Conservation (phyloP, 2,113 vertebrate species). For the Tauraco erythrolophus region DNA sequence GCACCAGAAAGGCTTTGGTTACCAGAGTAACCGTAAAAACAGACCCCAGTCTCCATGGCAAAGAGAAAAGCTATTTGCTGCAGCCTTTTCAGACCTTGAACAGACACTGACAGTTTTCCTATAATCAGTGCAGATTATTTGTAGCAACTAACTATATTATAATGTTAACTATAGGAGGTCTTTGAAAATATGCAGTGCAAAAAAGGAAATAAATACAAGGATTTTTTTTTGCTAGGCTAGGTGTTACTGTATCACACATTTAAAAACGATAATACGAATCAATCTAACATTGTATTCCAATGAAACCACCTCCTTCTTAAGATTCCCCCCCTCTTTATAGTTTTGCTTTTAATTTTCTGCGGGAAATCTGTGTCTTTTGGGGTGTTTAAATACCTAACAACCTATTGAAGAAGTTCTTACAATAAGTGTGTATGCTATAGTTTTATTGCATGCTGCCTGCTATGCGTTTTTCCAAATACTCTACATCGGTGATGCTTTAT, state of each 20-base stretch:
- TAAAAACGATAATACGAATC: constrained; percentile 50
- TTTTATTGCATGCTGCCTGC: background rate
- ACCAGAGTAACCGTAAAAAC: constrained; percentile 97
- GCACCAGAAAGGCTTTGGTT: constrained; percentile 89
- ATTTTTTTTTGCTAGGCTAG: constrained; percentile 23
- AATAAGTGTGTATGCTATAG: background rate
- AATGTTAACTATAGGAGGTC: constrained; percentile 82
- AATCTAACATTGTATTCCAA: constrained; percentile 17
- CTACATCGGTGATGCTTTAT: constrained; percentile 7
- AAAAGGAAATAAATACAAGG: constrained; percentile 44
- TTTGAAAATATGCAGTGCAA: constrained; percentile 72
- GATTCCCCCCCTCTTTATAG: background rate
- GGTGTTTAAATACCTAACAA: background rate
- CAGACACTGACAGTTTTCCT: constrained; percentile 89
- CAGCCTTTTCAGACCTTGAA: constrained; percentile 92
- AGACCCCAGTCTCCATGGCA: constrained; percentile 93
- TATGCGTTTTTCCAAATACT: background rate
- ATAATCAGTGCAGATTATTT: constrained; percentile 89
- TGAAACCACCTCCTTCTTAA: background rate
- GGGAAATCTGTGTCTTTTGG: background rate
- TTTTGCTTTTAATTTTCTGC: background rate
- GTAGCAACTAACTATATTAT: constrained; percentile 86
- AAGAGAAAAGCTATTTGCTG: constrained; percentile 92
- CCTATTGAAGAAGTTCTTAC: background rate
- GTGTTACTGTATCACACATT: constrained; percentile 44